phyloP scores from a whole-genome alignment of 2,113 vertebrate genomes.

The Peromyscus californicus region DNA sequence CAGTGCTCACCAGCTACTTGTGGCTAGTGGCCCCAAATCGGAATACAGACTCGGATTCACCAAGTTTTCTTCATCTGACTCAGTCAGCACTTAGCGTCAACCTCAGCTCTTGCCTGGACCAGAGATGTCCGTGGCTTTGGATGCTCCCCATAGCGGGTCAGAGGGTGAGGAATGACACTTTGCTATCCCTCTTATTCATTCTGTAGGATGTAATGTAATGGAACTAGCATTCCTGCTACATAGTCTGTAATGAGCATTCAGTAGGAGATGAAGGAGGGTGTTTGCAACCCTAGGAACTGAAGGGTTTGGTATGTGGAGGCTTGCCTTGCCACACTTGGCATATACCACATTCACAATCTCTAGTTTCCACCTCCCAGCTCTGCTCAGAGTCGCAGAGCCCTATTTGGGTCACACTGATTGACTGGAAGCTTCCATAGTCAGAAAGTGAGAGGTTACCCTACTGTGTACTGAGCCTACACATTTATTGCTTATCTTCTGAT shows the following conservation, averaged over 20 bases:
- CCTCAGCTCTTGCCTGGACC: neutral
- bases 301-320: neutral
- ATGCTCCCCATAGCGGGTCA: neutral
- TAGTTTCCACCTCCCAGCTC: neutral
- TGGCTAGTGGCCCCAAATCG: no score
- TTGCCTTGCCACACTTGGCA: neutral
- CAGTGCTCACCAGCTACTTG: neutral
- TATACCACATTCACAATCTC: neutral
- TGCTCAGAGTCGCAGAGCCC: neutral
- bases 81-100: neutral
- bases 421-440: neutral
- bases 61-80: neutral
- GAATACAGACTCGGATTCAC: neutral
- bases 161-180: neutral
- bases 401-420: neutral
- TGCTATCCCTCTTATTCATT: neutral
- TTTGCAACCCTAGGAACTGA: neutral
- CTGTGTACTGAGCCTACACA: neutral
- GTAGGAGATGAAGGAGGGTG: neutral
- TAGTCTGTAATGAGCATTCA: neutral
- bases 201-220: neutral
- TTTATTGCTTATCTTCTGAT: neutral
- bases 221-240: neutral
- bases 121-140: rapidly evolving
- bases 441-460: neutral